Evolutionary conservation across 2,888 invertebrate genomes (phyloP).

Genomic region (Latrodectus elegans): DNA sequence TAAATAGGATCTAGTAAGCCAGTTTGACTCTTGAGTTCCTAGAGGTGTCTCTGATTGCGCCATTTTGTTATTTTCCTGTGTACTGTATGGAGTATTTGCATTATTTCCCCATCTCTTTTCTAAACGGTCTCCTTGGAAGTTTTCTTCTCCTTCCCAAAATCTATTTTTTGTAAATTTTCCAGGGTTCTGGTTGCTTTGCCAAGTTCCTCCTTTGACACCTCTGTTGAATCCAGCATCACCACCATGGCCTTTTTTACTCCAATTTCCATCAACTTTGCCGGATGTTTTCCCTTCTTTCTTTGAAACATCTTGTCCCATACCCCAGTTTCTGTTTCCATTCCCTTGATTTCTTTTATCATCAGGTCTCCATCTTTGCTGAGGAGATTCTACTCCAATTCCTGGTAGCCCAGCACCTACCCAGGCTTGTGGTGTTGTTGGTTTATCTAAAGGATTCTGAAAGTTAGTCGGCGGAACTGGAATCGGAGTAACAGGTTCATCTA

Average conservation of each 20-base stretch:
- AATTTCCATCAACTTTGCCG: too few species aligned
- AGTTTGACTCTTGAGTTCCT: not conserved
- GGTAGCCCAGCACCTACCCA: not conserved
- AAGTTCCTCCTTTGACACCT: not conserved
- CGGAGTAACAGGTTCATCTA: not conserved
- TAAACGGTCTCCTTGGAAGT: not conserved
- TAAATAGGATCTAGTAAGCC: not conserved
- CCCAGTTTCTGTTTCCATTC: not conserved
- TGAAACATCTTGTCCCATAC: not conserved
- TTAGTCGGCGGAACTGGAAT: not conserved
- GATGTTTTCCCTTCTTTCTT: not conserved
- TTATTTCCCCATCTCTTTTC: slow-evolving; percentile 5
- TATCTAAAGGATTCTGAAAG: not conserved
- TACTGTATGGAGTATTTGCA: not conserved
- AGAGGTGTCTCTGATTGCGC: not conserved
- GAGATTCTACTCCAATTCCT: not conserved
- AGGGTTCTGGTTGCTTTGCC: not conserved
- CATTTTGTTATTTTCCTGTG: not conserved
- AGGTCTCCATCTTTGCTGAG: not conserved
- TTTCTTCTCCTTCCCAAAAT: slow-evolving; percentile 2
- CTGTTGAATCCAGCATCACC: not conserved
- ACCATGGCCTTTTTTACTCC: not conserved
- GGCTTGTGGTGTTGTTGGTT: not conserved
- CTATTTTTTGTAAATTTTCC: not conserved
- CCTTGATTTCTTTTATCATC: slow-evolving; percentile 22